These are phyloP conservation scores for Leptocoma aspasia DNA, from an alignment of 2,113 vertebrate genomes.

Conservation along the genomic window DNA sequence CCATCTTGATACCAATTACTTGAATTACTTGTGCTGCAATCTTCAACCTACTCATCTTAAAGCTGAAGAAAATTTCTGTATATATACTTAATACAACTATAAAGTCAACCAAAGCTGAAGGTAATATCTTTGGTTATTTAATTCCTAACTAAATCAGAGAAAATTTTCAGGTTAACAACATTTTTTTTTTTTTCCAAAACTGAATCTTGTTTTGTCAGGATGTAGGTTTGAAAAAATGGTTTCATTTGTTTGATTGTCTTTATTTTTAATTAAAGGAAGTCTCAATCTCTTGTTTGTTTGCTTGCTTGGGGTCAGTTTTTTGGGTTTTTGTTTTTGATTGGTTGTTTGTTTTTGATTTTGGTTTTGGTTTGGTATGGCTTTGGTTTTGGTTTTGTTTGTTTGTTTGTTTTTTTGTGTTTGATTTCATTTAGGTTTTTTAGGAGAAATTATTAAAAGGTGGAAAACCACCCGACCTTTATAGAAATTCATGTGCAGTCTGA, in stretches of 20 bases:
- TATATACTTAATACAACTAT: neutral
- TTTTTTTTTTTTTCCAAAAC: neutral
- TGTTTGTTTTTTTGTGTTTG: neutral
- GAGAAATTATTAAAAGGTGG: neutral
- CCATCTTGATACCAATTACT: neutral
- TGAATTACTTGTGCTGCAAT: neutral
- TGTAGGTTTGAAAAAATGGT: neutral
- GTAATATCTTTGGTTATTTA: neutral
- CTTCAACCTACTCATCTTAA: neutral
- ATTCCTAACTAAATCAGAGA: neutral
- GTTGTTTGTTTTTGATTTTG: neutral
- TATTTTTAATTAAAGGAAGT: neutral
- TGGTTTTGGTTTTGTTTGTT: neutral
- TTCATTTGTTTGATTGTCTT: neutral
- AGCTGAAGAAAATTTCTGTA: neutral
- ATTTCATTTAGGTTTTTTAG: neutral
- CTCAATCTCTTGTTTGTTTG: neutral
- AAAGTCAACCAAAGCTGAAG: neutral
- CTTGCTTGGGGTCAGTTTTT: neutral
- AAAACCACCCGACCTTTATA: neutral
- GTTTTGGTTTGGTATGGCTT: neutral
- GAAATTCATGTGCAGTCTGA: neutral
- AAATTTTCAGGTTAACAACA: neutral
- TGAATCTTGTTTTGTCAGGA: neutral
- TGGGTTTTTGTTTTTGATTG: neutral